Evolutionary conservation across 2,113 vertebrate genomes (phyloP), one percentile per base, ranked within the genome.

Genomic region (Balaeniceps rex): DNA sequence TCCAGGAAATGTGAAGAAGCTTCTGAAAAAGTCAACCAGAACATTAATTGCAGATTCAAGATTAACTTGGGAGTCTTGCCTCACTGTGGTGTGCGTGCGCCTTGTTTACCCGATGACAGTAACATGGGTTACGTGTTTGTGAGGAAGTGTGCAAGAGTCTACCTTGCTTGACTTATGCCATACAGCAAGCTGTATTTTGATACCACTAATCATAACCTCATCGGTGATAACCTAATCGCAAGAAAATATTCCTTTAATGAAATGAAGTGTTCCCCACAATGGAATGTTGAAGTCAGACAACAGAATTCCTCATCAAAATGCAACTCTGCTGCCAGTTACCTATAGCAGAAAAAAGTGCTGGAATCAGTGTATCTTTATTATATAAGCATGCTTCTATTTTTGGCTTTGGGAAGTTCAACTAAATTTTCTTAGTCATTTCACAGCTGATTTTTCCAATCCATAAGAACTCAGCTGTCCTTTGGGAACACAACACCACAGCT

Each of bases 391-490:
- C n/a, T 51, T 76, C 47, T 87, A 33, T 36, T 95, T 85, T 75
- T 75, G 40, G 44, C 57, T 87, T 76, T 69, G 36, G 69, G 84
- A 94, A 84, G 76, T 12, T 40, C 40, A 46, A 34, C 14, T 3
- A 64, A 14, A 68, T 91, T 87, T 92, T 58, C 65, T 84, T 69
- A 61, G 52, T 57, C 36, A 8, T 87, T 96, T 95, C 87, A 75
- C 77, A 65, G 81, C 33, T 94, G 87, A 61, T 75, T 94, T 96
- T 96, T 94, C 83, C 83, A 91, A 24, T 19, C 44, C 44, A 16
- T 13, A 52, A 76, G 78, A 93, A 65, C 66, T 57, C 15, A 4
- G 22, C 19, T 33, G 24, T 85, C 87, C 68, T 85, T 52, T 52
- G 78, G 81, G 87, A 95, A n/a, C 18, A 9, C 24, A 86, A 14